Evolutionary conservation across 2,797 vertebrate genomes (phyloP).

Genomic region (Capromys pilorides): DNA sequence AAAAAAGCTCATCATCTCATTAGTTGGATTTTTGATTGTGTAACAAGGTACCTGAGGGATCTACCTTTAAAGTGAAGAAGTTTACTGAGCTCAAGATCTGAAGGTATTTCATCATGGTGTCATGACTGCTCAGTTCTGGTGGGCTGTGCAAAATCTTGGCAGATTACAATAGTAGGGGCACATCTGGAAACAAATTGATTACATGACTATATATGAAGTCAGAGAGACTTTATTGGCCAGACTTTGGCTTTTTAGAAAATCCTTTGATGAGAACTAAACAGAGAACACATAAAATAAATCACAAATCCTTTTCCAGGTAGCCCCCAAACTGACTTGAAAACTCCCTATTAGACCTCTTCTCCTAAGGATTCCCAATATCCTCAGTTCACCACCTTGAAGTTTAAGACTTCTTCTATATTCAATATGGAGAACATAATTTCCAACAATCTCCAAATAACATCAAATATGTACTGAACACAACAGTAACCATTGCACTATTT

Average conservation of each 20-base stretch:
- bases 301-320: not conserved
- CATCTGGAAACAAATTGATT: not conserved
- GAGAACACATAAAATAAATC: not conserved
- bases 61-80: not conserved
- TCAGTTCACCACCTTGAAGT: too few species aligned
- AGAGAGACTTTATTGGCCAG: not conserved
- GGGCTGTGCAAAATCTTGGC: not conserved
- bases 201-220: not conserved
- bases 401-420: not conserved
- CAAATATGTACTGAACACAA: not conserved
- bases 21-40: not conserved
- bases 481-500: not conserved
- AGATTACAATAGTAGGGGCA: too few species aligned
- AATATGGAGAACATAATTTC: not conserved
- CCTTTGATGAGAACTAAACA: not conserved
- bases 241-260: not conserved
- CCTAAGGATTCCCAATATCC: not conserved
- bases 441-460: not conserved
- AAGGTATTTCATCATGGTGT: fast-evolving
- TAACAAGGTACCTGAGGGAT: not conserved
- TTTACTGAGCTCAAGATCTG: not conserved
- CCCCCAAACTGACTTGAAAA: not conserved
- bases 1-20: not conserved
- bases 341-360: not conserved
- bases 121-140: not conserved